phyloP scores from a whole-genome alignment of 2,113 vertebrate species.

The Octodon degus region DNA sequence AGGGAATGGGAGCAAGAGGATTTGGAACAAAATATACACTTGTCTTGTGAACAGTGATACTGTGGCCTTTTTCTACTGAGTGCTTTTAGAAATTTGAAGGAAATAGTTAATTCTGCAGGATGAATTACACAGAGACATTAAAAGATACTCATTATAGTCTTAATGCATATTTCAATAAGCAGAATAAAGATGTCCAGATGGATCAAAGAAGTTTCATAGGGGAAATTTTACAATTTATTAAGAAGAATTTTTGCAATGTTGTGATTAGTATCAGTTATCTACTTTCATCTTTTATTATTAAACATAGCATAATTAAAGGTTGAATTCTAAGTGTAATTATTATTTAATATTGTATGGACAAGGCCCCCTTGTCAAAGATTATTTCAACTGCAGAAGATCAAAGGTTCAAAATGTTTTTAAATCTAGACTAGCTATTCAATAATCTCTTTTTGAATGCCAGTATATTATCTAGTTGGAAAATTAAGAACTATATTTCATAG shows the following conservation, averaged over 20 bases:
- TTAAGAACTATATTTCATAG: not conserved
- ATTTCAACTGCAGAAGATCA: not conserved
- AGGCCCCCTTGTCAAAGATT: not conserved
- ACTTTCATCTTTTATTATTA: not conserved
- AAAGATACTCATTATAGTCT: not conserved
- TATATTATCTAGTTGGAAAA: not conserved
- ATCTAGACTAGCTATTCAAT: not conserved
- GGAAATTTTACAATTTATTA: not conserved
- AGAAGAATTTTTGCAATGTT: not conserved
- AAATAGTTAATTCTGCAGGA: not conserved
- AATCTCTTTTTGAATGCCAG: not conserved
- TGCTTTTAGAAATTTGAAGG: not conserved
- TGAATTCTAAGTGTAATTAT: not conserved
- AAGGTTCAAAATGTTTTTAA: not conserved
- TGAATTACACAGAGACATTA: not conserved
- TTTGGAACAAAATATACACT: not conserved
- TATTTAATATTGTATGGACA: not conserved
- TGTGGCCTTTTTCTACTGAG: not conserved
- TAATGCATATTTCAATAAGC: not conserved
- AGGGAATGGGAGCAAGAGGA: not conserved
- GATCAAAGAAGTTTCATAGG: not conserved
- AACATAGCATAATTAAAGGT: not conserved
- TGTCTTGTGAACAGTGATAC: not conserved
- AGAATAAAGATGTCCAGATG: not conserved
- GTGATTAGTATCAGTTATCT: not conserved